Evolutionary conservation across 92 coral and sea anemone genomes (phyloP), one percentile per base, ranked within the genome.

Genomic region (Heliopora coerulea): DNA sequence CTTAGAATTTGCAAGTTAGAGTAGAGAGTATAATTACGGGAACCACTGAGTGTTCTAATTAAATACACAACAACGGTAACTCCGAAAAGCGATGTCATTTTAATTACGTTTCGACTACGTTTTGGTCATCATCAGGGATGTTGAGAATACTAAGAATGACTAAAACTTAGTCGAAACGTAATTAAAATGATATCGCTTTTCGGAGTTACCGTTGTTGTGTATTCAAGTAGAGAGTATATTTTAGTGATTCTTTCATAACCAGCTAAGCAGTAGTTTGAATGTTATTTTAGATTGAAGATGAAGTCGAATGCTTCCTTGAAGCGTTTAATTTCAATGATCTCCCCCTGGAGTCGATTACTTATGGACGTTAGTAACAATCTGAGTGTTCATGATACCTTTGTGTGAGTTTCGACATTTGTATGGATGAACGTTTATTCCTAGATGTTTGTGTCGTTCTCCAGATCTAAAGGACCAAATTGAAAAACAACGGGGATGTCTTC

Each of bases 391-490:
- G n/a, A n/a, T 46, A 46, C 7, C n/a, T 15, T 46, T 6, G 12
- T 46, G 52, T 46, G 42, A 37, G 11, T n/a, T 46, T n/a, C 7
- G 12, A 6, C 2, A 46, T 6, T 8, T 46, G 52, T 37, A 11
- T 37, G 4, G 42, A 37, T 17, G 1, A 54, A 10, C 60, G 0
- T 52, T 18, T 4, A 18, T 3, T 52, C 6, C 18, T 3, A 4
- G 17, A 5, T 52, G 27, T 18, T 3, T 60, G 35, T 26, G 25
- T 12, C 26, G 49, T 44, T 26, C 29, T 74, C 28, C 79, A 91
- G 97, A 91, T 58, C 79, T 91, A 29, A 85, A 80, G 20, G 19
- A 49, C 0, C 84, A 83, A 62, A 86, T 91, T 87, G 97, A 91
- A 58, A 54, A 63, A 37, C 86, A 86, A 56, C 66, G 97, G 30